Conservation (phyloP, 2,113 vertebrate genomes). For the Gopherus flavomarginatus region DNA sequence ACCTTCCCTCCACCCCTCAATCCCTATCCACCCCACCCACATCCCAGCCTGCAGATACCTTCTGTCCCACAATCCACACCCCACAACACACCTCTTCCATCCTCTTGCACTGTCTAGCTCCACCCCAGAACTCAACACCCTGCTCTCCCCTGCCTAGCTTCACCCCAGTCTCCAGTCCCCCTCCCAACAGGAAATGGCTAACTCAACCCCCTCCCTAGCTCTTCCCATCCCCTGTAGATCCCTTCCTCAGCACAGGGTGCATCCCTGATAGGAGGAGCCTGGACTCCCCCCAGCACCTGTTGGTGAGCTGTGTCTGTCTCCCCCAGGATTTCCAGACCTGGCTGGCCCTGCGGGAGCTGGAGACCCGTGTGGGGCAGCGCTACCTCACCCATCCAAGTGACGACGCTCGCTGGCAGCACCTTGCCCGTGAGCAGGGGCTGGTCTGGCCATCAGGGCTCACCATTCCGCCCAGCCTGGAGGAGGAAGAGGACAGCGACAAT, state of each 20-base stretch:
- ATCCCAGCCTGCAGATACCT: neutral
- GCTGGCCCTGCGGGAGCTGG: neutral
- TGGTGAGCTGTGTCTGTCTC: neutral
- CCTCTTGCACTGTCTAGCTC: neutral
- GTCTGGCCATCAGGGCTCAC: conserved; percentile 16
- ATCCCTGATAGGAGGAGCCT: neutral
- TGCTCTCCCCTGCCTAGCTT: neutral
- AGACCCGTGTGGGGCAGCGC: neutral
- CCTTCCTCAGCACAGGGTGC: neutral
- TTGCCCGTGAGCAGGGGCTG: no score
- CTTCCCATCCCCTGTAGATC: neutral
- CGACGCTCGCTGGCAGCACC: neutral
- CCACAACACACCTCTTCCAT: neutral
- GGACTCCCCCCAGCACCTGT: neutral
- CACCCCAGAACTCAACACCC: neutral
- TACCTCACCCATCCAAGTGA: neutral
- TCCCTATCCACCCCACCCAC: neutral
- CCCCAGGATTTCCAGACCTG: neutral
- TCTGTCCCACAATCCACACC: neutral
- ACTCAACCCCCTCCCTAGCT: neutral
- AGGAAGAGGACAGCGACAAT: neutral
- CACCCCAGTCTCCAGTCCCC: neutral
- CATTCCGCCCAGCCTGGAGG: conserved; percentile 85
- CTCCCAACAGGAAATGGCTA: neutral
- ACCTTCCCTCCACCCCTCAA: neutral